Base-by-base conservation (phyloP, 2,888 invertebrate species). In the Neocrepidodera transversa region DNA sequence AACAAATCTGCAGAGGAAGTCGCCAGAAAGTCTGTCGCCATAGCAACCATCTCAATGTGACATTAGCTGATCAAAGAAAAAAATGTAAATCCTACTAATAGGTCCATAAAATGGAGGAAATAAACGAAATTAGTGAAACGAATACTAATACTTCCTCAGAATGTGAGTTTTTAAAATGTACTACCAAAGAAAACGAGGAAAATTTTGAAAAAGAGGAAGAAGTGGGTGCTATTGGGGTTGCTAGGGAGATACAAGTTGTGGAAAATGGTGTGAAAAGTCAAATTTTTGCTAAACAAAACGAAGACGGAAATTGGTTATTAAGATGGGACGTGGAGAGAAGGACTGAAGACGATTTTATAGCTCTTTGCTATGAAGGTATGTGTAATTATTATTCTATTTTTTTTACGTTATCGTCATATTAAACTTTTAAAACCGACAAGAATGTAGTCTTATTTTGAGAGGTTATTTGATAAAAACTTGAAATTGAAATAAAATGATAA, bases 311-410 rank as follows among this genome's bases (percentile, higher is more conserved):
- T 38, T 78, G 77, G 78, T 65, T 74, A 55, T 58, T 79, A 16
- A 78, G 80, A 67, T 86, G 85, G 85, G 78, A 74, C 55, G 71
- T 85, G 40, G 77, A 79, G 10, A 64, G 70, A 53, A 73, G 73
- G 32, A 72, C 72, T 28, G 80, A 82, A 55, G 82, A 80, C 49
- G 85, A 86, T 72, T 85, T 83, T 76, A 79, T 86, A 69, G 84
- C 82, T 47, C 74, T 86, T 65, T 85, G 82, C 74, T 81, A 77
- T 71, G 74, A 79, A 80, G 86, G 86, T 86, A 71, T 81, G 83
- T n/a, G n/a, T n/a, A n/a, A n/a, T n/a, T n/a, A n/a, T n/a, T n/a
- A n/a, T n/a, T n/a, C n/a, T n/a, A n/a, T n/a, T n/a, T n/a, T n/a
- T n/a, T n/a, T n/a, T n/a, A n/a, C n/a, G n/a, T n/a, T n/a, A n/a